Conservation (phyloP, 2,797 vertebrate genomes). For the Myotis myotis region DNA sequence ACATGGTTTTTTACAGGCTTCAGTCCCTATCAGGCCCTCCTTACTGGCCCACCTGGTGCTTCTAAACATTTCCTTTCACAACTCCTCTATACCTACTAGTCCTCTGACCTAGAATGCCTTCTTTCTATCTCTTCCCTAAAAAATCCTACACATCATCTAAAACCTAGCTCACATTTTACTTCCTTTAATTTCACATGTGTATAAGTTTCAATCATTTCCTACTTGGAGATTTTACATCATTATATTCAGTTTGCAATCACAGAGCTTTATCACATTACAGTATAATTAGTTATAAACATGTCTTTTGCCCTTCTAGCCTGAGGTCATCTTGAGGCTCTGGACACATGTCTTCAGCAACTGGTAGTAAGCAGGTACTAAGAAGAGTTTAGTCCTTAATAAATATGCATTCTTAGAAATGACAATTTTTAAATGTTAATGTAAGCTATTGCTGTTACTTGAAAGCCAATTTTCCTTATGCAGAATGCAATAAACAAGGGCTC, state of each 20-base stretch:
- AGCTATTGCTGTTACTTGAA: neutral
- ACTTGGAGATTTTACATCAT: neutral
- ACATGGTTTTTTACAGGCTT: neutral
- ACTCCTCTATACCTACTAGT: neutral
- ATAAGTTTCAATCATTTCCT: neutral
- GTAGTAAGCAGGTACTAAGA: neutral
- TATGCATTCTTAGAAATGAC: constrained; percentile 1
- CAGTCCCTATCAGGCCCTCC: neutral
- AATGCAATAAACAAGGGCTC: neutral
- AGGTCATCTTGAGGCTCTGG: neutral
- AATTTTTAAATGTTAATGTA: neutral
- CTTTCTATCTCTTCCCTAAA: neutral
- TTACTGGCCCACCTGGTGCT: neutral
- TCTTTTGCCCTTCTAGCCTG: neutral
- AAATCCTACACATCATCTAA: neutral
- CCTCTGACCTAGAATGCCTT: neutral
- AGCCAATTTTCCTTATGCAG: neutral
- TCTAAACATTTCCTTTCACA: neutral
- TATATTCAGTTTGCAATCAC: neutral
- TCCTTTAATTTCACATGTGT: neutral
- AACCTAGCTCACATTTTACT: neutral
- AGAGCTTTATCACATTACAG: neutral
- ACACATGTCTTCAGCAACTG: neutral
- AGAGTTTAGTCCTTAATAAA: neutral
- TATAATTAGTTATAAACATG: neutral